Base-by-base conservation (phyloP, 2,888 invertebrate genomes). In the Apamea anceps region DNA sequence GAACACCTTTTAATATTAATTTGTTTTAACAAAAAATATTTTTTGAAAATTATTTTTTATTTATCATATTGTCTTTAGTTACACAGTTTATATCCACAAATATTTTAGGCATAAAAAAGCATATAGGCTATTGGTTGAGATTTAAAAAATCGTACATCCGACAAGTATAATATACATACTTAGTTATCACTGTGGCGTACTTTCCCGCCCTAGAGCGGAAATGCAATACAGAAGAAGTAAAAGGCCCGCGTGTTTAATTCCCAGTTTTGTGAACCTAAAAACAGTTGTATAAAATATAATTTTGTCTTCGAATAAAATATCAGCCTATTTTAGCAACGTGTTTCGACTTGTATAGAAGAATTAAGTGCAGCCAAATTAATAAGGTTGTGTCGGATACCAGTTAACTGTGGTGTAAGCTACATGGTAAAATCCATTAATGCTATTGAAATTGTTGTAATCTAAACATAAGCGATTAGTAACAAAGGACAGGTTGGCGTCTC, bases 401-500 rank as follows among this genome's bases (percentile, higher is more conserved):
- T 51, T 73, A 54, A 57, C 37, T 48, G 60, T 72, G 75, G 66
- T 70, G 15, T 45, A n/a, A 68, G 42, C 67, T 65, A 62, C 75
- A 83, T 75, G 79, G 79, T 51, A 37, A 80, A 80, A 80, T 83
- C 75, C 76, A 81, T 84, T 81, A 81, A 32, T 48, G 28, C 54
- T 32, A 70, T 76, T 51, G 57, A 68, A 48, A 66, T 76, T 74
- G n/a, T 28, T 73, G 70, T 72, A 70, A 62, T 71, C 72, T n/a
- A 71, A 86, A 80, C 25, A 70, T 45, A 81, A 71, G 60, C 51
- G 63, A 78, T 78, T 85, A 82, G 72, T 75, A 84, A 81, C 77
- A 84, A 74, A 72, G 76, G 82, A 81, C 82, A 85, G 85, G 79
- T 82, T 78, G 76, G 73, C 75, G 65, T 81, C 87, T 88, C 85